Conservation (phyloP, 2,797 vertebrate species). For the Gymnoscopelus braueri region DNA sequence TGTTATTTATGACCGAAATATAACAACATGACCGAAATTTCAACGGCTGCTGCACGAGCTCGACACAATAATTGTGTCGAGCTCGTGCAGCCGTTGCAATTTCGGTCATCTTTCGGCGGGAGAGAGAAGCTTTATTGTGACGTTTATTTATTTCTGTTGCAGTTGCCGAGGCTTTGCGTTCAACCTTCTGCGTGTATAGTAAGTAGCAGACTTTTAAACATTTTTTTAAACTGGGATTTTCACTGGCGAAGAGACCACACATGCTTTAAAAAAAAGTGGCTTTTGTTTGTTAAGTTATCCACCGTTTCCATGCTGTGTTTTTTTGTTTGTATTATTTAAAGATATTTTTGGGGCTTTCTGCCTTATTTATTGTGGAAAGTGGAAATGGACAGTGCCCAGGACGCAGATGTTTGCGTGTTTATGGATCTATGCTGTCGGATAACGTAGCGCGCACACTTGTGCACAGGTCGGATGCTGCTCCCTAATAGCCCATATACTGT, state of each 20-base stretch:
- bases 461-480: slow-evolving; percentile 34
- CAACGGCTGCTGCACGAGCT: too few relatives aligned
- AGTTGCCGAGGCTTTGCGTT: slow-evolving; percentile 76
- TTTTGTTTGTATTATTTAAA: not conserved
- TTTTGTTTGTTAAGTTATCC: slow-evolving; percentile 57
- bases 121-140: slow-evolving; percentile 21
- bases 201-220: slow-evolving; percentile 70
- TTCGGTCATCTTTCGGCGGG: too few relatives aligned
- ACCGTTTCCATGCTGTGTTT: slow-evolving; percentile 46
- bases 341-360: too few relatives aligned
- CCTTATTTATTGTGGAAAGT: too few relatives aligned
- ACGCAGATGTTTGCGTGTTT: slow-evolving; percentile 50
- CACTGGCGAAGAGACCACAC: slow-evolving; percentile 14
- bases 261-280: slow-evolving; percentile 38
- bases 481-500: slow-evolving; percentile 25
- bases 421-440: slow-evolving; percentile 42
- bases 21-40: too few relatives aligned
- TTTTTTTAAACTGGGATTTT: slow-evolving; percentile 43
- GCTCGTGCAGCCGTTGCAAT: too few relatives aligned
- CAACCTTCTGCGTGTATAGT: slow-evolving; percentile 76
- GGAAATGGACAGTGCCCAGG: slow-evolving; percentile 15
- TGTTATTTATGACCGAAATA: not conserved
- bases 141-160: slow-evolving; percentile 70
- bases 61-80: not conserved
- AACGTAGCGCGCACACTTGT: slow-evolving; percentile 34